phyloP scores from a whole-genome alignment of 2,797 vertebrate species.

The Xerus rutilus region DNA sequence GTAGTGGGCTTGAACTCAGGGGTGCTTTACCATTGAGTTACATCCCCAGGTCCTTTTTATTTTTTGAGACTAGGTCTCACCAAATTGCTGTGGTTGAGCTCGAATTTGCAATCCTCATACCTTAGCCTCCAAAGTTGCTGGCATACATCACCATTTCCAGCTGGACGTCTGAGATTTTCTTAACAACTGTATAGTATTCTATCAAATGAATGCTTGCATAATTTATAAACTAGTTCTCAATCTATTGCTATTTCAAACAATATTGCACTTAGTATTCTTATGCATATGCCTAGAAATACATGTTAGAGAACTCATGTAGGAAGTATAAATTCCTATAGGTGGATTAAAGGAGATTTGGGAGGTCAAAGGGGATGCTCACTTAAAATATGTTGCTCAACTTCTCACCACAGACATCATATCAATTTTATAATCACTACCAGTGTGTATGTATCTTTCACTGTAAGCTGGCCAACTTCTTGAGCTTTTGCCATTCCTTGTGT shows the following conservation, averaged over 20 bases:
- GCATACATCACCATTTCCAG: too few relatives aligned
- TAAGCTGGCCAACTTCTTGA: background rate
- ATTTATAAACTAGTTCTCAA: background rate
- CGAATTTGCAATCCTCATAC: too few relatives aligned
- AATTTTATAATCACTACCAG: background rate
- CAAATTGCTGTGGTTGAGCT: too few relatives aligned
- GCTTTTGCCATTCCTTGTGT: background rate
- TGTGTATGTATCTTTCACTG: background rate
- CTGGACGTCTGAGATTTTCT: background rate
- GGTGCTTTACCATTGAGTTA: too few relatives aligned
- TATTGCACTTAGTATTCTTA: background rate
- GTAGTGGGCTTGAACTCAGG: too few relatives aligned
- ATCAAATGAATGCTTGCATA: background rate
- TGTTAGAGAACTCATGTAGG: background rate
- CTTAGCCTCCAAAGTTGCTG: too few relatives aligned
- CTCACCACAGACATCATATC: background rate
- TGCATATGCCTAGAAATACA: background rate
- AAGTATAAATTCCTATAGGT: background rate
- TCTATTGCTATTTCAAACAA: constrained; percentile 1
- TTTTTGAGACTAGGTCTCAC: too few relatives aligned
- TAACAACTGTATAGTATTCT: background rate
- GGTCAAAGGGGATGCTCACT: background rate
- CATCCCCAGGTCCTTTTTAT: too few relatives aligned
- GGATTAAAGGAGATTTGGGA: background rate
- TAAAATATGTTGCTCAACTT: background rate